phyloP scores from a whole-genome alignment of 2,797 vertebrate species.

The Tamandua tetradactyla region DNA sequence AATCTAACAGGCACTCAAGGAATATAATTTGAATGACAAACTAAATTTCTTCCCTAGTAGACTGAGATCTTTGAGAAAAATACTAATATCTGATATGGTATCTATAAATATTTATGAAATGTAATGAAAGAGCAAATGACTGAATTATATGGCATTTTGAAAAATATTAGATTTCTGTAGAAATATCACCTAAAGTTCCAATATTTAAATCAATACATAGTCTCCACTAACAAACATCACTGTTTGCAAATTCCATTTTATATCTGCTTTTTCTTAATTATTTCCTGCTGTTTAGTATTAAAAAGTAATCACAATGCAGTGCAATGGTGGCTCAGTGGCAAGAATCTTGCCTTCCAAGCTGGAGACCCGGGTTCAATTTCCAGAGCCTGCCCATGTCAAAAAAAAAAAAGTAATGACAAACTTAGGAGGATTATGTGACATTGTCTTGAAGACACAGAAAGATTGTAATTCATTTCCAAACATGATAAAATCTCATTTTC shows the following conservation, averaged over 20 bases:
- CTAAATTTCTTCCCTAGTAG: neutral
- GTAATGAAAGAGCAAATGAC: neutral
- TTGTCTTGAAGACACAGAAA: neutral
- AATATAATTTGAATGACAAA: neutral
- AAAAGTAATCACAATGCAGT: neutral
- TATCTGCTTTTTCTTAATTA: neutral
- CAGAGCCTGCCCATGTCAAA: too few species aligned
- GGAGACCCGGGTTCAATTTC: too few species aligned
- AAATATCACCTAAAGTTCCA: neutral
- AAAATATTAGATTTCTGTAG: neutral
- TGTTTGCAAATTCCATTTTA: neutral
- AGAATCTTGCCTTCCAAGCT: too few species aligned
- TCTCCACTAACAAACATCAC: neutral
- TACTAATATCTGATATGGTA: neutral
- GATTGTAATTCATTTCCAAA: neutral
- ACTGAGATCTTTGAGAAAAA: neutral
- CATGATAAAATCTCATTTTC: neutral
- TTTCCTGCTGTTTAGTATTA: neutral
- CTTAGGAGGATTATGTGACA: neutral
- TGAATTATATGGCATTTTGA: neutral
- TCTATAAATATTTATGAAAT: neutral
- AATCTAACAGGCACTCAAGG: neutral
- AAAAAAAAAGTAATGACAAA: neutral
- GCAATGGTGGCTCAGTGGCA: too few species aligned
- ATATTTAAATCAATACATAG: neutral